Conservation (phyloP, 2,888 invertebrate genomes). For the Rambutsinella grinnellia region DNA sequence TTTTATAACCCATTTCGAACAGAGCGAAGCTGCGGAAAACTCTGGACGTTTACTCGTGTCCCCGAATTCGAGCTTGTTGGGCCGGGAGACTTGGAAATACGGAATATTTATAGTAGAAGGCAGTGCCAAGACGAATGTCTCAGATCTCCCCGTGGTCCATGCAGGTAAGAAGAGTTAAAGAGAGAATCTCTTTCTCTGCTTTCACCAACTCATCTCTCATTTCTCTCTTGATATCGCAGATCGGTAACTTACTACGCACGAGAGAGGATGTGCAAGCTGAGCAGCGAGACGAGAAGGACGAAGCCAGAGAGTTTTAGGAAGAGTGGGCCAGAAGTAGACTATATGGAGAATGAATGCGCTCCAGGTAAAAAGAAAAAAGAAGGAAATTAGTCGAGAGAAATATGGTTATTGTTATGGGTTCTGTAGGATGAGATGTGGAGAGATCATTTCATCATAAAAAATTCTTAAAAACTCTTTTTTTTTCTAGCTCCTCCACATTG, state of each 20-base stretch:
- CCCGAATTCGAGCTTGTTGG: slow-evolving; percentile 71
- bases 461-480: neutral
- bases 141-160: slow-evolving; percentile 70
- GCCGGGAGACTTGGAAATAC: slow-evolving; percentile 70
- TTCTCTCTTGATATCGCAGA: slow-evolving; percentile 62
- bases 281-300: slow-evolving; percentile 71
- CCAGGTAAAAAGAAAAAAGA: slow-evolving; percentile 69
- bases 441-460: neutral
- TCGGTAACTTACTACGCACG: slow-evolving; percentile 72
- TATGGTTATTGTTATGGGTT: neutral
- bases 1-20: no score
- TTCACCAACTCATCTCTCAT: slow-evolving; percentile 1
- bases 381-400: no score
- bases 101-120: slow-evolving; percentile 69
- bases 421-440: neutral
- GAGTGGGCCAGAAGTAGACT: slow-evolving; percentile 70
- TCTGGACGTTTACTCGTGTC: slow-evolving; percentile 72
- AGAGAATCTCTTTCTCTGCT: neutral
- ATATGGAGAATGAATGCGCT: slow-evolving; percentile 73
- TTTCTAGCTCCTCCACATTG: slow-evolving; percentile 70
- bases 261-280: slow-evolving; percentile 70
- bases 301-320: slow-evolving; percentile 70
- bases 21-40: slow-evolving; percentile 69
- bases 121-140: slow-evolving; percentile 72
- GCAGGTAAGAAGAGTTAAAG: slow-evolving; percentile 68